phyloP scores from a whole-genome alignment of 2,888 invertebrate genomes.

The Papilio gigon region DNA sequence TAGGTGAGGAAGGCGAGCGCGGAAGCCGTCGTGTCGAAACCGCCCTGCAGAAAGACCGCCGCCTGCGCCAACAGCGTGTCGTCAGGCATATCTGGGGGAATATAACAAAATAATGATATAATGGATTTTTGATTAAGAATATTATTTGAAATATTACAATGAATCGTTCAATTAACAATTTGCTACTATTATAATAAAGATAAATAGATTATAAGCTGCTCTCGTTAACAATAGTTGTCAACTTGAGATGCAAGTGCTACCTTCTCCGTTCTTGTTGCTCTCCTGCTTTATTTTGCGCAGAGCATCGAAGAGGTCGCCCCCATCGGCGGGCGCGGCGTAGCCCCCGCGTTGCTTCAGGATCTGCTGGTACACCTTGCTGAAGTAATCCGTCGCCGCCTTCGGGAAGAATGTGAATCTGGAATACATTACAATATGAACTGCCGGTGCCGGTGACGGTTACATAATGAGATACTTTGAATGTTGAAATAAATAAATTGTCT shows the following conservation, averaged over 20 bases:
- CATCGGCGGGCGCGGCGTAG: slow-evolving; percentile 33
- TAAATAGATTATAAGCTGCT: too few relatives aligned
- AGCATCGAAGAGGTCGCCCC: slow-evolving; percentile 46
- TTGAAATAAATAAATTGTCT: too few relatives aligned
- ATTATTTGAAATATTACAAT: too few relatives aligned
- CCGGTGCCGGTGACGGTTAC: too few relatives aligned
- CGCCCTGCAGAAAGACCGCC: slow-evolving; percentile 62
- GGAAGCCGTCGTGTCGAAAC: slow-evolving; percentile 62
- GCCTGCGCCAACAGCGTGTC: slow-evolving; percentile 60
- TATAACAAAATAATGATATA: too few relatives aligned
- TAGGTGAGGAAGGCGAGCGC: slow-evolving; percentile 50
- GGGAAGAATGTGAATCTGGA: slow-evolving; percentile 64
- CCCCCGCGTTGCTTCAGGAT: slow-evolving; percentile 55
- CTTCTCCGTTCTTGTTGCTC: slow-evolving; percentile 38
- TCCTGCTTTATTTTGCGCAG: slow-evolving; percentile 46
- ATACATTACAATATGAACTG: neutral
- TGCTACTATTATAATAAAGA: too few relatives aligned
- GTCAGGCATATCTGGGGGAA: slow-evolving; percentile 48
- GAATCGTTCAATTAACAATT: too few relatives aligned
- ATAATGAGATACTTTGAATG: too few relatives aligned
- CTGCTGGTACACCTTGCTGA: slow-evolving; percentile 51
- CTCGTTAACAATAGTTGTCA: too few relatives aligned
- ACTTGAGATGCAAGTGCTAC: too few relatives aligned
- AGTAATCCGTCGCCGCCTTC: slow-evolving; percentile 52
- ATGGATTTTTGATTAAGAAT: too few relatives aligned